Base-by-base conservation (phyloP, 1,140 invertebrate genomes). In the Solenopsis invicta region DNA sequence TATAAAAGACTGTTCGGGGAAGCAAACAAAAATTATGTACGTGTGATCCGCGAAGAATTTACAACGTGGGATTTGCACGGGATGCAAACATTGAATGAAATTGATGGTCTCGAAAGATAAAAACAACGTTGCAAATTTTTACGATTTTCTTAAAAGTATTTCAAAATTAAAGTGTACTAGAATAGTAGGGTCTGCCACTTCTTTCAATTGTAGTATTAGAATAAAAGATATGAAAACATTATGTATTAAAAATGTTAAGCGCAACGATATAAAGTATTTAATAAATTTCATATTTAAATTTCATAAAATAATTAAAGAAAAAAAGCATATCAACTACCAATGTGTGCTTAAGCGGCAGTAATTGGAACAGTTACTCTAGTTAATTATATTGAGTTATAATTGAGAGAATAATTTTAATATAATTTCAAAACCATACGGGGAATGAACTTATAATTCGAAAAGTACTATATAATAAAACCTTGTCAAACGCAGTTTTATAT, bases 51-150 rank as follows among this genome's bases (percentile, higher is more conserved):
- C 9, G 34, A 67, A 16, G 4, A 67, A 41, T 24, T 81, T 37
- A 8, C 12, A 41, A 54, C 9, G 41, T 69, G 18, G 2, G 13
- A 66, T 34, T 12, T 29, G 21, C 34, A n/a, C n/a, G n/a, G n/a
- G n/a, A 37, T 48, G 48, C 5, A n/a, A 34, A 52, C 8, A 45
- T 62, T 29, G 9, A 45, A 29, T 29, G 12, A 59, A 2, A 29
- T 29, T 29, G 29, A 29, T 29, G 29, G 2, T 52, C 16, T 34
- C 8, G 3, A 78, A n/a, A 37, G 8, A 67, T 8, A n/a, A 61
- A 45, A 75, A 8, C 13, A 21, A 62, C 29, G 24, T 52, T 37
- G n/a, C 6, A 75, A 59, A 75, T 75, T 4, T 74, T n/a, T n/a
- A n/a, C n/a, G n/a, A n/a, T n/a, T n/a, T n/a, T n/a, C n/a, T n/a